Evolutionary conservation across 1,140 invertebrate species (phyloP).

Genomic region (Bombus affinis): DNA sequence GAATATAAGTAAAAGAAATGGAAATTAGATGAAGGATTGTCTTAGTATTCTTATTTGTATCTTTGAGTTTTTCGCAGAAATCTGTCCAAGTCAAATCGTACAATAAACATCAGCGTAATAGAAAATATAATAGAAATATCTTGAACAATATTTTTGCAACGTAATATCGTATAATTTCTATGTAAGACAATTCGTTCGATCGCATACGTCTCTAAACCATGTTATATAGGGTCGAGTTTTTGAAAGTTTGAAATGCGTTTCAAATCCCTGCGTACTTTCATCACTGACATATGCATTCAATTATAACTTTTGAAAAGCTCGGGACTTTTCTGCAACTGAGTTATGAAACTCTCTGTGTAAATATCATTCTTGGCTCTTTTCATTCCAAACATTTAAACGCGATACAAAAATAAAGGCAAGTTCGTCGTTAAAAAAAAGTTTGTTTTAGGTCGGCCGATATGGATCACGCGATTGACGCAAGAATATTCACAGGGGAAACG

Average conservation of each 20-base stretch:
- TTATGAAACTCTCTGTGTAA: not conserved
- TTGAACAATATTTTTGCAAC: not conserved
- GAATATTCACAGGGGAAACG: not conserved
- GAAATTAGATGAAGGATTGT: too few relatives aligned
- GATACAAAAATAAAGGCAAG: not conserved
- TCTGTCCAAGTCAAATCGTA: too few relatives aligned
- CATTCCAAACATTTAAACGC: not conserved
- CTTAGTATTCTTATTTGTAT: too few relatives aligned
- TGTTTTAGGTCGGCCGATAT: accelerated
- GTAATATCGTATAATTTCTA: not conserved
- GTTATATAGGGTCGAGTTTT: not conserved
- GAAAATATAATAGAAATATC: not conserved
- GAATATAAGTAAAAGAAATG: too few relatives aligned
- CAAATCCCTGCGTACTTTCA: not conserved
- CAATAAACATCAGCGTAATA: too few relatives aligned
- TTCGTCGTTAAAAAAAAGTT: not conserved
- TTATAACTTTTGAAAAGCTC: not conserved
- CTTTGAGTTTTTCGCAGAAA: too few relatives aligned
- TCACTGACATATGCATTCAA: not conserved
- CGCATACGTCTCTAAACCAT: not conserved
- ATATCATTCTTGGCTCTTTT: not conserved
- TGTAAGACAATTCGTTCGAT: not conserved
- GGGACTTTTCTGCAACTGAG: not conserved
- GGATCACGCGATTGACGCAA: not conserved
- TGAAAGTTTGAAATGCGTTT: not conserved